A percentile compares a stretch with the other conserved stretches of the same genome.
Evolutionary conservation across 2,113 vertebrate genomes (phyloP).

Genomic region (Rhizomys pruinosus): DNA sequence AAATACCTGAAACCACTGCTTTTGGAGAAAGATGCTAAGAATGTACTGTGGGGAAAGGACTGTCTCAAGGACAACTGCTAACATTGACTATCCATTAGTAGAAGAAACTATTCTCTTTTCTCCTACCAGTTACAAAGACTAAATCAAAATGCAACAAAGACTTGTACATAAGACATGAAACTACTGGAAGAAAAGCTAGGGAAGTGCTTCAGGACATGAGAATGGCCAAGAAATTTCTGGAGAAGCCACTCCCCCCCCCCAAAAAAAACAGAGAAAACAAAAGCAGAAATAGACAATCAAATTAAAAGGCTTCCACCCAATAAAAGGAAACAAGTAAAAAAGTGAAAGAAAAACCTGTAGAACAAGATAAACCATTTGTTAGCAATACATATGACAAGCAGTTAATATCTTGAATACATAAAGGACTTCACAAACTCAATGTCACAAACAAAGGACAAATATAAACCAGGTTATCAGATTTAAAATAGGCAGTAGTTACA

Average conservation of each 20-base stretch:
- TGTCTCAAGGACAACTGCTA: neutral
- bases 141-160: neutral
- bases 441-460: neutral
- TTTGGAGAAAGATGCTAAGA: neutral
- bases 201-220: neutral
- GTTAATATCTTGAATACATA: neutral
- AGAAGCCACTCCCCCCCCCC: neutral
- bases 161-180: neutral
- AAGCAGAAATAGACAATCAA: neutral
- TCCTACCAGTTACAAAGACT: neutral
- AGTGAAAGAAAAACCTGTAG: neutral
- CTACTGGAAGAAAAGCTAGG: neutral
- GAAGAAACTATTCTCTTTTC: neutral
- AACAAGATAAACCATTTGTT: neutral
- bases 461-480: neutral
- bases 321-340: neutral
- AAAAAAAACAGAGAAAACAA: neutral
- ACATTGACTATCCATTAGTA: neutral
- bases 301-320: neutral
- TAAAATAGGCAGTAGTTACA: neutral
- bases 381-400: no score
- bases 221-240: neutral
- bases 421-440: neutral
- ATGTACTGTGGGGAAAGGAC: neutral
- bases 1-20: no score